Conservation (phyloP, 2,888 invertebrate genomes). For the Lithophane ornitopus region DNA sequence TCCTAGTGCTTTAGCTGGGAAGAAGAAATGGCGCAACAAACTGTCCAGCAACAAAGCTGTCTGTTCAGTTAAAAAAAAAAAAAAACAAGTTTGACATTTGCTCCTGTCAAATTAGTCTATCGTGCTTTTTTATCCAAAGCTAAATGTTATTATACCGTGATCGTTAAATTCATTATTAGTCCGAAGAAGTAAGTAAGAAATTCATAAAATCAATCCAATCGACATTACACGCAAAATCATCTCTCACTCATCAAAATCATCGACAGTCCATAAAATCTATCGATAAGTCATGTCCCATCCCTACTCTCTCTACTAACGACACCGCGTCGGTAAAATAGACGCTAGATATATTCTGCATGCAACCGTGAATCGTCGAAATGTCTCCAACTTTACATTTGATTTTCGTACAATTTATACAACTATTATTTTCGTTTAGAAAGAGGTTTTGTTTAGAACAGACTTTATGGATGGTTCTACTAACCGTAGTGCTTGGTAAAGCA, state of each 20-base stretch:
- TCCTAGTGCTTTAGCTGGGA: too few species aligned
- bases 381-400: constrained; percentile 54
- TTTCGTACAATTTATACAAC: constrained; percentile 43
- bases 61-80: too few species aligned
- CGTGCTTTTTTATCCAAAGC: too few species aligned
- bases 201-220: too few species aligned
- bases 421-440: constrained; percentile 21
- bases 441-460: neutral
- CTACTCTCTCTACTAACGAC: constrained; percentile 62
- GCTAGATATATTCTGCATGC: constrained; percentile 65
- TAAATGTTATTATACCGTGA: too few species aligned
- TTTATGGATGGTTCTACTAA: neutral
- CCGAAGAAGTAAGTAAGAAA: too few species aligned
- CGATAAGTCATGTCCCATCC: constrained; percentile 55
- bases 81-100: too few species aligned
- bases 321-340: constrained; percentile 62
- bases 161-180: too few species aligned
- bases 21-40: too few species aligned
- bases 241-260: neutral
- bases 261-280: constrained; percentile 31
- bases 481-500: neutral
- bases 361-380: constrained; percentile 59
- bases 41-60: too few species aligned
- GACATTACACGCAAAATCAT: neutral
- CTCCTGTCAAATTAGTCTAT: too few species aligned